Conservation (phyloP, 2,113 vertebrate genomes). For the Chaetops frenatus region DNA sequence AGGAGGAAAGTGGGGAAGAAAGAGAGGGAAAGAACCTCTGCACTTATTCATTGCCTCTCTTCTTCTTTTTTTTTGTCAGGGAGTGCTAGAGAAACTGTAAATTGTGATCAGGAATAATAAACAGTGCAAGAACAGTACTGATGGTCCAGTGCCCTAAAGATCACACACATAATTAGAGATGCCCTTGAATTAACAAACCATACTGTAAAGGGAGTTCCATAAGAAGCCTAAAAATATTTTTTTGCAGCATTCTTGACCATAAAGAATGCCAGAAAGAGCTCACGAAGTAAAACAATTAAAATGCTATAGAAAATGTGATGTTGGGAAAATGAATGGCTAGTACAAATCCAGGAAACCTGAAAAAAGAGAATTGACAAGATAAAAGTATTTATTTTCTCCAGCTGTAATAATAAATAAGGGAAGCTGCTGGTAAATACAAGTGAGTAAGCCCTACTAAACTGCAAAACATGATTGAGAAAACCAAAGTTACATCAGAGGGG, state of each 20-base stretch:
- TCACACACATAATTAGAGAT: not conserved
- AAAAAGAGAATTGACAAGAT: not conserved
- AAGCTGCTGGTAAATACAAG: not conserved
- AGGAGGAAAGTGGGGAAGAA: fast-evolving
- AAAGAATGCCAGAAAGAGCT: not conserved
- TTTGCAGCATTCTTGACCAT: not conserved
- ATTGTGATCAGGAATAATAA: not conserved
- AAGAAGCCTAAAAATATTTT: not conserved
- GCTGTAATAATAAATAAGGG: not conserved
- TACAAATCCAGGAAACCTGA: not conserved
- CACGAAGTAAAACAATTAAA: not conserved
- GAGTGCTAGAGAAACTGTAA: not conserved
- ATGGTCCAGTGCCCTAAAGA: not conserved
- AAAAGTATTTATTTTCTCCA: not conserved
- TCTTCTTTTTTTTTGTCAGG: not conserved
- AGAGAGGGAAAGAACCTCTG: not conserved
- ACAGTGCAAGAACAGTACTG: not conserved
- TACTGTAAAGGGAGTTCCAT: not conserved
- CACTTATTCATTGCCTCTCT: not conserved
- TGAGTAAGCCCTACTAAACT: not conserved
- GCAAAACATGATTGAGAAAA: not conserved
- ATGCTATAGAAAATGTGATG: not conserved
- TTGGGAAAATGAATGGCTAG: not conserved
- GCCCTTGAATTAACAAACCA: not conserved
- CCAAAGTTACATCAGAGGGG: not conserved